Evolutionary conservation across 37 sponge, comb jelly and placozoan species (phyloP).

Genomic region (Axinella damicornis): DNA sequence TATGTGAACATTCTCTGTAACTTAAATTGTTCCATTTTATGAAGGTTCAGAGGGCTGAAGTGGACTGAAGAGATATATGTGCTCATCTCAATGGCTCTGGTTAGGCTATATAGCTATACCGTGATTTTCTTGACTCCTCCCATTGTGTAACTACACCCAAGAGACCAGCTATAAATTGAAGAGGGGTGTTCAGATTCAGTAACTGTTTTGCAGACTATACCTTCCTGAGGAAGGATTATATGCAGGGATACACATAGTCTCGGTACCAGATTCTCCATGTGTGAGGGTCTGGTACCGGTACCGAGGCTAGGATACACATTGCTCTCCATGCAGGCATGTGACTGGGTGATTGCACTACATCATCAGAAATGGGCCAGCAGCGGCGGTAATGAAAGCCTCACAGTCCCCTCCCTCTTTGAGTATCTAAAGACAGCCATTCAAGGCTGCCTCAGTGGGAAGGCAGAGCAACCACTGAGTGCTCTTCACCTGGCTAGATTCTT

Average conservation of each 20-base stretch:
- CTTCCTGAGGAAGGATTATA: not conserved
- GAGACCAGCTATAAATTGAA: too few species aligned
- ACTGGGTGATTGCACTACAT: not conserved
- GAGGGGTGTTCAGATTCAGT: too few species aligned
- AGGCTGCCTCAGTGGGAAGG: not conserved
- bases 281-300: not conserved
- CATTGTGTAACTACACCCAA: too few species aligned
- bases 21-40: too few species aligned
- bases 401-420: not conserved
- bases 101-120: too few species aligned
- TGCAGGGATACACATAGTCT: not conserved
- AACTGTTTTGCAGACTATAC: too few species aligned
- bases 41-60: too few species aligned
- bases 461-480: not conserved
- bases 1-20: too few species aligned
- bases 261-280: not conserved
- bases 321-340: not conserved
- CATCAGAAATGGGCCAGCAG: not conserved
- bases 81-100: too few species aligned
- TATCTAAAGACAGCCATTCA: not conserved
- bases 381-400: not conserved
- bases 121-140: too few species aligned
- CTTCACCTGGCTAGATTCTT: constrained; percentile 20
- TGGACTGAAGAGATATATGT: too few species aligned
- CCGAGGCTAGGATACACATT: not conserved